Percentiles rank a stretch among this genome's conserved stretches.
phyloP scores from a whole-genome alignment of 2,113 vertebrate genomes.

The Phoxinus phoxinus region DNA sequence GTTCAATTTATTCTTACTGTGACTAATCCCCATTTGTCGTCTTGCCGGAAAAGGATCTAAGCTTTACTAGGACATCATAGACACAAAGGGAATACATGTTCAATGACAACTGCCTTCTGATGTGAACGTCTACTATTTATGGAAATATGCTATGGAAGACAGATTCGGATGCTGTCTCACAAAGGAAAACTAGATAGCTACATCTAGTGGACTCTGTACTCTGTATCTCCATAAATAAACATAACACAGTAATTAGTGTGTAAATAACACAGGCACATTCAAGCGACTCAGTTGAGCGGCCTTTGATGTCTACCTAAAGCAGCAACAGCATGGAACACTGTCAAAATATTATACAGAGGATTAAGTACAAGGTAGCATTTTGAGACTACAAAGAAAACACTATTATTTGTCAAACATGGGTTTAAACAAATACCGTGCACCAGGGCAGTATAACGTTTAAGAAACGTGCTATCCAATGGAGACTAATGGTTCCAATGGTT shows the following conservation, averaged over 20 bases:
- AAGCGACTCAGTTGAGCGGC: neutral
- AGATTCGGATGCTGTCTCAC: neutral
- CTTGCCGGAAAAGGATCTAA: conserved; percentile 32
- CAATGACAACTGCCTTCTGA: conserved; percentile 1
- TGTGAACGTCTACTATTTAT: conserved; percentile 10
- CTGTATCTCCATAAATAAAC: conserved; percentile 23
- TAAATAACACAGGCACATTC: conserved; percentile 8
- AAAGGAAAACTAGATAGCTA: neutral
- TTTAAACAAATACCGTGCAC: neutral
- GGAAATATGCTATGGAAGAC: neutral
- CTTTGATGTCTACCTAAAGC: conserved; percentile 17
- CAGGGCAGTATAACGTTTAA: conserved; percentile 6
- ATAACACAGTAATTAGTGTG: conserved; percentile 36
- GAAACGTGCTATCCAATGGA: conserved; percentile 20
- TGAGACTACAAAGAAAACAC: conserved; percentile 32
- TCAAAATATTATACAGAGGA: conserved; percentile 35
- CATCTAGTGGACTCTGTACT: conserved; percentile 14
- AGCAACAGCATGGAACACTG: neutral
- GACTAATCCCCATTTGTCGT: conserved; percentile 43
- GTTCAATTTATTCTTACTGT: conserved; percentile 27
- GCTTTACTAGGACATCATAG: conserved; percentile 14
- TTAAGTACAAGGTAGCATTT: conserved; percentile 29
- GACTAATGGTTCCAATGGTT: neutral
- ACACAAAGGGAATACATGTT: conserved; percentile 38
- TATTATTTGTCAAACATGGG: conserved; percentile 9